Evolutionary conservation across 2,113 vertebrate species (phyloP).

Genomic region (Sterna hirundo): DNA sequence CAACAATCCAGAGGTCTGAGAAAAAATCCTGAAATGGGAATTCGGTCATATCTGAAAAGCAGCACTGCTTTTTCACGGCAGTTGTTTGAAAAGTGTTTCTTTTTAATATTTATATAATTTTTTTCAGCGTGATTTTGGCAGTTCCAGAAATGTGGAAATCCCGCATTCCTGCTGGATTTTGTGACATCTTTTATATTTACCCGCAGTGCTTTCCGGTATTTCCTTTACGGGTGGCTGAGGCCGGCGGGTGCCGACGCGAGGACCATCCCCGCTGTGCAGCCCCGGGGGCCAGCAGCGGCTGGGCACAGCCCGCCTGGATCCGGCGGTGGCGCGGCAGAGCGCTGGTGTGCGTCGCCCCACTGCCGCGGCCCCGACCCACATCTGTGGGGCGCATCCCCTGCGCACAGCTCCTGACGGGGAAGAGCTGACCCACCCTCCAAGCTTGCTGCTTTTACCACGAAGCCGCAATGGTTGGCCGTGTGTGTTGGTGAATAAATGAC

Average conservation of each 20-base stretch:
- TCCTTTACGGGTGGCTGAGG: fast-evolving
- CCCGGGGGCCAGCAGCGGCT: background rate
- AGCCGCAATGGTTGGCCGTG: fast-evolving
- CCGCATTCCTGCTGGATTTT: background rate
- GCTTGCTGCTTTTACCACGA: background rate
- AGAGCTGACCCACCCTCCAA: background rate
- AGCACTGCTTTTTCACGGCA: background rate
- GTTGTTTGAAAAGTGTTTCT: background rate
- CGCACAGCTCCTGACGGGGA: fast-evolving
- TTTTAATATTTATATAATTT: background rate
- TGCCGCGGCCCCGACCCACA: fast-evolving
- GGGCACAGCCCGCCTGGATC: background rate
- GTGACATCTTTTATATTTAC: background rate
- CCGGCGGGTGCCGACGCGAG: fast-evolving
- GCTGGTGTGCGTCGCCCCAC: no score
- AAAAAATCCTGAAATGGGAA: constrained; percentile 43
- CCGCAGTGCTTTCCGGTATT: background rate
- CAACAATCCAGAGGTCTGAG: background rate
- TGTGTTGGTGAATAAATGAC: background rate
- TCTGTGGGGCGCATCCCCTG: background rate
- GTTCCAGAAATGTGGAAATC: background rate
- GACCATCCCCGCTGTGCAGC: background rate
- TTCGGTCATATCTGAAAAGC: background rate
- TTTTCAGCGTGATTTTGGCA: background rate
- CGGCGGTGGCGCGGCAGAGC: fast-evolving